These are phyloP conservation scores for Sminthurides aquaticus DNA, from an alignment of 2,888 invertebrate species.

Conservation along the genomic window DNA sequence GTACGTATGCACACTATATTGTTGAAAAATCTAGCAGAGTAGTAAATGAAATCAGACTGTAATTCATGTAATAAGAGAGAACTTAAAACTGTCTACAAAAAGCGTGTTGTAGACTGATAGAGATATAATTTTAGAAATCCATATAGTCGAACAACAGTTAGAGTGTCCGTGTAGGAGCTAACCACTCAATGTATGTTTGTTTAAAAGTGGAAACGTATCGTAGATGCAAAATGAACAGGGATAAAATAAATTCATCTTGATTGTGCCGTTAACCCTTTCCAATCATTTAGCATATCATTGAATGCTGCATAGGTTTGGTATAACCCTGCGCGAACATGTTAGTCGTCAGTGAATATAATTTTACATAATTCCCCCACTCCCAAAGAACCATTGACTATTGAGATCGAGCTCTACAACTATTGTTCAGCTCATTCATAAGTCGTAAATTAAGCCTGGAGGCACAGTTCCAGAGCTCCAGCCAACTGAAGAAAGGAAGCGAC, in stretches of 20 bases:
- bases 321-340: too few relatives aligned
- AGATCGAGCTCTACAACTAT: too few relatives aligned
- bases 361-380: too few relatives aligned
- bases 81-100: background rate
- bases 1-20: constrained; percentile 3
- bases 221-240: background rate
- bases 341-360: too few relatives aligned
- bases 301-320: too few relatives aligned
- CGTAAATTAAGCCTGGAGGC: too few relatives aligned
- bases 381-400: too few relatives aligned
- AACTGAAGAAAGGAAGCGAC: too few relatives aligned
- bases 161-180: background rate
- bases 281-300: too few relatives aligned
- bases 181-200: background rate
- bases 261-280: background rate
- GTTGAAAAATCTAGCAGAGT: background rate
- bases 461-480: too few relatives aligned
- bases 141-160: background rate
- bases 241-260: background rate
- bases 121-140: background rate
- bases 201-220: background rate
- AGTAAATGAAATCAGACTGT: background rate
- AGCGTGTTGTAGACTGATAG: background rate
- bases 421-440: too few relatives aligned
- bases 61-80: background rate